Evolutionary conservation across 2,888 invertebrate species (phyloP).

Genomic region (Watsonalla binaria): DNA sequence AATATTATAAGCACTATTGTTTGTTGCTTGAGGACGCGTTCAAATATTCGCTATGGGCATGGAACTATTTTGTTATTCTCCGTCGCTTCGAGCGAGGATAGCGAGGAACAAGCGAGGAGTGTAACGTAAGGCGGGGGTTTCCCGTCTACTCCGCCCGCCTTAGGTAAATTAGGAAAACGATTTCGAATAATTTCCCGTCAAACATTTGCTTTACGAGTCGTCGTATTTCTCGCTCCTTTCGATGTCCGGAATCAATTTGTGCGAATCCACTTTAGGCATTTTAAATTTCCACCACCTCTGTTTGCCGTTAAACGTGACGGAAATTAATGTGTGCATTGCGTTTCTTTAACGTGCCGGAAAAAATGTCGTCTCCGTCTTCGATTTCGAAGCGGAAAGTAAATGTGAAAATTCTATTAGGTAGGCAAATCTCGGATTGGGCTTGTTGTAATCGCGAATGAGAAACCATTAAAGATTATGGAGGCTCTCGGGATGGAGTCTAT

Average conservation of each 20-base stretch:
- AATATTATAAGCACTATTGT: constrained; percentile 14
- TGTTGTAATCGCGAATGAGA: constrained; percentile 40
- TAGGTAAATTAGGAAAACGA: constrained; percentile 65
- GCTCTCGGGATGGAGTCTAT: constrained; percentile 24
- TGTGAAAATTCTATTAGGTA: constrained; percentile 46
- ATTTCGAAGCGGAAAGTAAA: constrained; percentile 35
- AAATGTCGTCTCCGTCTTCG: constrained; percentile 38
- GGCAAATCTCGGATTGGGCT: constrained; percentile 38
- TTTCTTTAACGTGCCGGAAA: constrained; percentile 34
- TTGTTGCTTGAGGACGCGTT: constrained; percentile 20
- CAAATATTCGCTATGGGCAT: constrained; percentile 36
- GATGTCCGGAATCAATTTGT: constrained; percentile 71
- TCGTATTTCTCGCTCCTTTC: constrained; percentile 38
- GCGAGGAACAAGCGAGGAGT: constrained; percentile 15
- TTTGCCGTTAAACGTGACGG: constrained; percentile 56
- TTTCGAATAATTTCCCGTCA: constrained; percentile 63
- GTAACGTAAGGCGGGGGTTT: background rate
- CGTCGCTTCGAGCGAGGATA: background rate
- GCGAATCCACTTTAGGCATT: constrained; percentile 55
- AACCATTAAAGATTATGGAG: constrained; percentile 54
- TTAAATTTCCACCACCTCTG: constrained; percentile 58
- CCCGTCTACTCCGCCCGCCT: constrained; percentile 33
- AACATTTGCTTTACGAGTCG: constrained; percentile 63
- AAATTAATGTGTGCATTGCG: constrained; percentile 72
- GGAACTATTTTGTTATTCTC: background rate